Base-by-base conservation (phyloP, 2,888 invertebrate species). In the Zaprionus bogoriensis region DNA sequence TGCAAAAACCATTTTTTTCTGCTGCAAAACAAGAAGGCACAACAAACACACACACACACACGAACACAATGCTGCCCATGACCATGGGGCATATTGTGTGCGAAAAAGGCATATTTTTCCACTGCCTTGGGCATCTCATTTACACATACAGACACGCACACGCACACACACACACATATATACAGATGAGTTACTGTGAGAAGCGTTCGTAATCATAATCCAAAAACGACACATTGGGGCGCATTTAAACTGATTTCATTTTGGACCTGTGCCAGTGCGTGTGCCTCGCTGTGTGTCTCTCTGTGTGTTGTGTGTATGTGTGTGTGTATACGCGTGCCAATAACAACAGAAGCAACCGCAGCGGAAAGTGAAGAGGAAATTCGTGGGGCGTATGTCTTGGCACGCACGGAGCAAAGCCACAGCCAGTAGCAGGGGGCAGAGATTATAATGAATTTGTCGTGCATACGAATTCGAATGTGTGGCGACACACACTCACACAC, bases 371-470 rank as follows among this genome's bases (percentile, higher is more conserved):
- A 52, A 53, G 42, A 68, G 63, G 63, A 87, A 81, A 78, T 78
- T 67, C 67, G 65, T 64, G 52, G 59, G 66, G 67, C 53, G 67
- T 67, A 70, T 81, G 64, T 73, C 79, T 73, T 78, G 67, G 76
- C 87, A 81, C 86, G 87, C 79, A 82, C 76, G 59, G 51, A 80
- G 60, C 67, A 64, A 82, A 79, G 67, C 60, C 69, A 38, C 61
- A 67, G 55, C 12, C 1, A 63, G 32, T 32, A 32, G 22, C 25
- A 55, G 22, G 20, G 38, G 27, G 48, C 38, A 44, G 44, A 77
- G 78, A 73, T 84, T 81, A 81, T 84, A 81, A 87, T 87, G 80
- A 81, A 87, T 87, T 81, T 69, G 75, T 87, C 85, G 68, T 87
- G 68, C 67, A 84, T 84, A 67, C 63, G 32, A 70, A 58, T 63